These are phyloP conservation scores for Phylloscopus collybita DNA, from an alignment of 2,797 vertebrate species.

Conservation along the genomic window DNA sequence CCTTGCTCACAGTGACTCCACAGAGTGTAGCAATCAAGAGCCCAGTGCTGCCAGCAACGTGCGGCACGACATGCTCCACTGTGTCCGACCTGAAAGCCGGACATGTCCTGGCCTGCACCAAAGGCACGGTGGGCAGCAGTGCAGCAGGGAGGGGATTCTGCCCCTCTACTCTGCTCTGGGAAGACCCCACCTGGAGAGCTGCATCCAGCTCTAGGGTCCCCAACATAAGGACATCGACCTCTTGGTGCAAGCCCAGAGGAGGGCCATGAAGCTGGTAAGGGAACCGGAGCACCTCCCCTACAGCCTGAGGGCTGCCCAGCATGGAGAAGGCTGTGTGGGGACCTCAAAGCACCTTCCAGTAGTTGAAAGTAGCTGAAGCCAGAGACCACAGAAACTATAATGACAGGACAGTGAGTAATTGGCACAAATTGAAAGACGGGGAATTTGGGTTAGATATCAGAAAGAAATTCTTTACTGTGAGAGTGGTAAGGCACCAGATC, in stretches of 20 bases:
- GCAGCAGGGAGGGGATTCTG: fast-evolving
- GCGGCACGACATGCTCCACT: background rate
- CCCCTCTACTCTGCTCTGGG: background rate
- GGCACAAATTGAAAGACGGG: background rate
- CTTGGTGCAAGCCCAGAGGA: too few relatives aligned
- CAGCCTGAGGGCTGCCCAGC: too few relatives aligned
- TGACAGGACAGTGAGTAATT: background rate
- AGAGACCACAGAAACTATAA: background rate
- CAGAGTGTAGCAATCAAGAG: background rate
- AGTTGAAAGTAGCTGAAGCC: background rate
- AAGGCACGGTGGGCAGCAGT: background rate
- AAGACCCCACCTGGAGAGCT: background rate
- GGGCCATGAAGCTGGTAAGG: too few relatives aligned
- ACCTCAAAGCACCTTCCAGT: background rate
- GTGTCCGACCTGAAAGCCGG: background rate
- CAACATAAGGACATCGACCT: fast-evolving
- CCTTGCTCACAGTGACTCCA: background rate
- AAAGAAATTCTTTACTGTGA: background rate
- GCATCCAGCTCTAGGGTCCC: background rate
- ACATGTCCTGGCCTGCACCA: too few relatives aligned
- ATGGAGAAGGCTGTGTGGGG: too few relatives aligned
- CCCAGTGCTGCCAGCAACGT: background rate
- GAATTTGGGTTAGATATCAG: background rate
- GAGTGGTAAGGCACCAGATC: background rate
- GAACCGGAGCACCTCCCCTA: background rate